Conservation (phyloP, 2,888 invertebrate species). For the Erebia palarica region DNA sequence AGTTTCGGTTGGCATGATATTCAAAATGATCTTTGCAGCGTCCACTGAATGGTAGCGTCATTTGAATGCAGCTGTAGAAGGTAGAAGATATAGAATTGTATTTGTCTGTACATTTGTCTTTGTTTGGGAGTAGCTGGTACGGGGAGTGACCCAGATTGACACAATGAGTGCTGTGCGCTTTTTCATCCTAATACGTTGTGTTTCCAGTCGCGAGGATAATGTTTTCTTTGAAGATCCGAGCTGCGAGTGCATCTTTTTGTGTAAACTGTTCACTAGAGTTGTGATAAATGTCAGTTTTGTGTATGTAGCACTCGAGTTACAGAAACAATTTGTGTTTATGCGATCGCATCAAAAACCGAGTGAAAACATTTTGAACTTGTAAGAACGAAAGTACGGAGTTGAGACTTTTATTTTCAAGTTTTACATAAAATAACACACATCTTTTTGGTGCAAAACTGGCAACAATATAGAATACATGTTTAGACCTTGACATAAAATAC, state of each 20-base stretch:
- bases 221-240: conserved; percentile 20
- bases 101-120: conserved; percentile 25
- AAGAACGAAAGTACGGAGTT: too few species aligned
- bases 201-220: conserved; percentile 28
- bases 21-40: conserved; percentile 20
- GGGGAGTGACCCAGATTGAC: conserved; percentile 35
- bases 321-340: background rate
- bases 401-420: too few species aligned
- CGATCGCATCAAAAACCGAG: too few species aligned
- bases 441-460: too few species aligned
- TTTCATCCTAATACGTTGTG: conserved; percentile 35
- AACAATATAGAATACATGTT: too few species aligned
- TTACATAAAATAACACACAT: too few species aligned
- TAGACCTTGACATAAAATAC: too few species aligned
- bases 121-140: conserved; percentile 30
- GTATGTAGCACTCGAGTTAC: background rate
- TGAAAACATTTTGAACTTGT: too few species aligned
- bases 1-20: conserved; percentile 12
- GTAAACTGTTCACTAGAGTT: background rate
- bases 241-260: conserved; percentile 8
- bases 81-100: conserved; percentile 4
- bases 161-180: conserved; percentile 31
- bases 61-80: conserved; percentile 28
- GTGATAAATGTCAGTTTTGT: background rate
- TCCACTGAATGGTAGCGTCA: conserved; percentile 12